Evolutionary conservation across 2,113 vertebrate genomes (phyloP).

Genomic region (Centrocercus urophasianus): DNA sequence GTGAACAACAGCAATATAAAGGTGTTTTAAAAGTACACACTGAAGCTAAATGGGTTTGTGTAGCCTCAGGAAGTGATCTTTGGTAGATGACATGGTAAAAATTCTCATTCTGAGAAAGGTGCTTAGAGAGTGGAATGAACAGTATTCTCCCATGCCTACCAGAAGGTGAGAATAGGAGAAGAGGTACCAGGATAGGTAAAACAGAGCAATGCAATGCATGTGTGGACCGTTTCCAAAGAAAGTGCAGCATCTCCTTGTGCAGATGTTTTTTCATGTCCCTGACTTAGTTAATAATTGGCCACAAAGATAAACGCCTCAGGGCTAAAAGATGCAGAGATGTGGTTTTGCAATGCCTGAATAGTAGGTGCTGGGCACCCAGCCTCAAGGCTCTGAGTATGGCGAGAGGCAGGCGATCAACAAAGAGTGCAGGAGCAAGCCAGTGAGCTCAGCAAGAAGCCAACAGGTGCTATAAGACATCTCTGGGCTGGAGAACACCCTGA

Average conservation of each 20-base stretch:
- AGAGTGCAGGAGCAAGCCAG: background rate
- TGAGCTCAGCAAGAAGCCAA: background rate
- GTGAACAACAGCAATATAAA: background rate
- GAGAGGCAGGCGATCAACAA: background rate
- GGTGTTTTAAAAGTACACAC: background rate
- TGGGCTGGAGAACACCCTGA: background rate
- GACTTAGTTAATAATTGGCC: conserved; percentile 62
- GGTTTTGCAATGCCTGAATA: conserved; percentile 63
- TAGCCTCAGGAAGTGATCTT: background rate
- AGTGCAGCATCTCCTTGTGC: conserved; percentile 57
- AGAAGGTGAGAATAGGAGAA: background rate
- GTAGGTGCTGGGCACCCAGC: conserved; percentile 55
- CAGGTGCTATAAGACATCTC: background rate
- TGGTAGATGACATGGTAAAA: background rate
- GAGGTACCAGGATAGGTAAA: background rate
- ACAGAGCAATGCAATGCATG: background rate
- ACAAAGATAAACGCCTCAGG: conserved; percentile 63
- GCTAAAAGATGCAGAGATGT: conserved; percentile 60
- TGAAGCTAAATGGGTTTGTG: background rate
- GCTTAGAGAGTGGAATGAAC: background rate
- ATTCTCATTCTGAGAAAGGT: background rate
- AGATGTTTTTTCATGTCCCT: conserved; percentile 51
- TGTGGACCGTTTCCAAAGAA: conserved; percentile 42
- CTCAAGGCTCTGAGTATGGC: conserved; percentile 47
- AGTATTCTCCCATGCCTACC: background rate